Evolutionary conservation across 92 coral and sea anemone genomes (phyloP), one percentile per base, ranked within the genome.

Genomic region (Scolanthus callimorphus): DNA sequence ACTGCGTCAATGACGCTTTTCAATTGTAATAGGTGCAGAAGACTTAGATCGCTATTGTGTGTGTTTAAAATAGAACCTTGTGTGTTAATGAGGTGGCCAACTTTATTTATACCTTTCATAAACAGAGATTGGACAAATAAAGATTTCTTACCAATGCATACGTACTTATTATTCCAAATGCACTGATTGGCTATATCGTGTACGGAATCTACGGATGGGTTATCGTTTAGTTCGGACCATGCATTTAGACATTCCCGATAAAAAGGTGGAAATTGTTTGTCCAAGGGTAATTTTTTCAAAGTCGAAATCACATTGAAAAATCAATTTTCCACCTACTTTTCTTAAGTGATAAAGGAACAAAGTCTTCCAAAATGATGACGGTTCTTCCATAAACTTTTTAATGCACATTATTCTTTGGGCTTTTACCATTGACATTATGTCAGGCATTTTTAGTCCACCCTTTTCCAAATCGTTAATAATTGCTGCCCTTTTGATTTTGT

Each of bases 351-450:
- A 15, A 6, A 6, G 6, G 15, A 34, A 34, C 41, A 34, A 6
- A 34, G 15, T 34, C 15, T 34, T 34, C 41, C 6, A 34, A 34
- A 34, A 34, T 15, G 41, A 34, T 15, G 6, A 15, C 41, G 6
- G 8, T 15, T 34, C 41, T 34, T 38, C 63, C 20, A 58, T 45
- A 34, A 45, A 38, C 37, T 51, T 71, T 51, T 52, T 71, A 1
- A 61, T 27, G 20, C 68, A 70, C 67, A 78, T 62, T 49, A 70
- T 50, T 55, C 61, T 54, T 23, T 70, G 79, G 19, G 83, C 56
- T 20, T 17, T 46, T 9, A 77, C 31, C 52, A 53, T 26, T 25
- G 60, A 53, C 10, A 44, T 52, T 6, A 69, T 44, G 27, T 77
- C 65, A 1, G 60, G 49, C 75, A 66, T 76, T 55, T 39, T 59